Percentiles rank a stretch among this genome's conserved stretches.
These are phyloP conservation scores for Chauna torquata DNA, from an alignment of 2,113 vertebrate genomes.

Conservation along the genomic window DNA sequence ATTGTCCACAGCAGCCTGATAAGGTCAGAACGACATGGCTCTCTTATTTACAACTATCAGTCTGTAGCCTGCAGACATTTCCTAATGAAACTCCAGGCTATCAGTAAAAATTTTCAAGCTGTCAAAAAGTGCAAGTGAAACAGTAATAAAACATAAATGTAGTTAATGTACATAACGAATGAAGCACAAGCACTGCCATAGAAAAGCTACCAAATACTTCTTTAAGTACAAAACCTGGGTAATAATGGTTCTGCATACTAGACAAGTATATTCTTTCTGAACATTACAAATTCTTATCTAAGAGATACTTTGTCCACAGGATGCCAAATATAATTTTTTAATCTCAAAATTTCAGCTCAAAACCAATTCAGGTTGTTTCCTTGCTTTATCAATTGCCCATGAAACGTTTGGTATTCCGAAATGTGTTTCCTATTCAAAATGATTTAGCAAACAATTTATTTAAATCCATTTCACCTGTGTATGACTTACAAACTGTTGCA, in stretches of 20 bases:
- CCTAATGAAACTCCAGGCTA: conserved; percentile 56
- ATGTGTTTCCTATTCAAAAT: background rate
- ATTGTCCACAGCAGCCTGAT: conserved; percentile 1
- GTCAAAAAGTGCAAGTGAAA: conserved; percentile 35
- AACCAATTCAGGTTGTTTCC: background rate
- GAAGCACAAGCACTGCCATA: background rate
- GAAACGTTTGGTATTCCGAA: background rate
- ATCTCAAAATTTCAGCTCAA: background rate
- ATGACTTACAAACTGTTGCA: background rate
- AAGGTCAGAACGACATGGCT: conserved; percentile 28
- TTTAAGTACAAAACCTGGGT: background rate
- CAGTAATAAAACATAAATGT: conserved; percentile 8
- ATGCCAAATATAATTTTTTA: background rate
- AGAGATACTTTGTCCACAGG: background rate
- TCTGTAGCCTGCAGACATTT: conserved; percentile 29
- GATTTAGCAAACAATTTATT: background rate
- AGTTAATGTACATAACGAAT: background rate
- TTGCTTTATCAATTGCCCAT: background rate
- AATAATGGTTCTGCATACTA: background rate
- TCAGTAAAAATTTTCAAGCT: conserved; percentile 39
- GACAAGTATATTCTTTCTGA: background rate
- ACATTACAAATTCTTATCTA: background rate
- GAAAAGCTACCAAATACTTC: background rate
- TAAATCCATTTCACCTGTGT: background rate
- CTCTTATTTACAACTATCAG: conserved; percentile 53